A percentile compares a stretch with the other conserved stretches of the same genome.
Conservation (phyloP, 2,888 invertebrate genomes). For the Chrysotoxum bicinctum region DNA sequence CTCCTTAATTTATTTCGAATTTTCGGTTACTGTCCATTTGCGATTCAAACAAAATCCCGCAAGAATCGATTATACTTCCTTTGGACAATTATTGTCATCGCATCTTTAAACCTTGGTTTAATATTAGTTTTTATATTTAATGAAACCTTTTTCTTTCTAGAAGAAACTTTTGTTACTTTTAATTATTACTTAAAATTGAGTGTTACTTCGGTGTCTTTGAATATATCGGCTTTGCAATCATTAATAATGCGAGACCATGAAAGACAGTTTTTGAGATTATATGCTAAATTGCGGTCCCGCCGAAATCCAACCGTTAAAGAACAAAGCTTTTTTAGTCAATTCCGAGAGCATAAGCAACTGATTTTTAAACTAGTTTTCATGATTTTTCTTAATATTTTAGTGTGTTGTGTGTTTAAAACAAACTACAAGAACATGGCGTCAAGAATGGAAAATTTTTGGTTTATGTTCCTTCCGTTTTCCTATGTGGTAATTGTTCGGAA, state of each 20-base stretch:
- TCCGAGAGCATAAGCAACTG: slow-evolving; percentile 11
- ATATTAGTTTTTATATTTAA: slow-evolving; percentile 61
- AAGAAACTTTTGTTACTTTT: slow-evolving; percentile 75
- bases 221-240: slow-evolving; percentile 37
- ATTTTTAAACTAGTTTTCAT: slow-evolving; percentile 4
- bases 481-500: slow-evolving; percentile 74
- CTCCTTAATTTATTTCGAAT: slow-evolving; percentile 76
- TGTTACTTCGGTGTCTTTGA: slow-evolving; percentile 74
- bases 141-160: slow-evolving; percentile 74
- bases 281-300: background rate
- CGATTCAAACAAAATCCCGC: slow-evolving; percentile 63
- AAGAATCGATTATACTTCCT: slow-evolving; percentile 35
- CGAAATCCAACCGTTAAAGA: background rate
- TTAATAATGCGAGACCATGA: slow-evolving; percentile 18
- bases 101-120: slow-evolving; percentile 54
- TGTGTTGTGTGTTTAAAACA: background rate
- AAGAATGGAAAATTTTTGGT: slow-evolving; percentile 73
- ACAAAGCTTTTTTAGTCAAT: background rate
- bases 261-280: slow-evolving; percentile 58
- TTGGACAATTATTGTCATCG: slow-evolving; percentile 74
- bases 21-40: slow-evolving; percentile 75
- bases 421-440: background rate
- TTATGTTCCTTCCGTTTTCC: slow-evolving; percentile 75
- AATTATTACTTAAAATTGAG: slow-evolving; percentile 76
- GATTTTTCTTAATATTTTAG: background rate